Evolutionary conservation across 2,113 vertebrate genomes (phyloP).

Genomic region (Heteronetta atricapilla): DNA sequence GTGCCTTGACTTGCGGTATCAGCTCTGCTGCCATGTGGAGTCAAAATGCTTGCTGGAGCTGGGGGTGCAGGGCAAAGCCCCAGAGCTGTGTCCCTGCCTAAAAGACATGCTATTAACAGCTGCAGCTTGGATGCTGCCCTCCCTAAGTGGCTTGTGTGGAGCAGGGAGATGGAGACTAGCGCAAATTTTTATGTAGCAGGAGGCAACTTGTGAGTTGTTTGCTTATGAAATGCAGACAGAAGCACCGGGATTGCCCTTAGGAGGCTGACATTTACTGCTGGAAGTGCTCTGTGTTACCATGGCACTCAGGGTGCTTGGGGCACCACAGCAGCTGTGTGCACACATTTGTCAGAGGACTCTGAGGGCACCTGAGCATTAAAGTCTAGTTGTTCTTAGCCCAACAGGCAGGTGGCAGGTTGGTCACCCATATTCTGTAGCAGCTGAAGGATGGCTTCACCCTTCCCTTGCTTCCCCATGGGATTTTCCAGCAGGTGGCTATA

Average conservation of each 20-base stretch:
- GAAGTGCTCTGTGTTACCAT: background rate
- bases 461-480: background rate
- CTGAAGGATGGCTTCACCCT: background rate
- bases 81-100: background rate
- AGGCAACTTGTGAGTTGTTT: background rate
- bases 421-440: background rate
- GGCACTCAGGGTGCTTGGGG: background rate
- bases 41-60: background rate
- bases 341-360: background rate
- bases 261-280: conserved; percentile 41
- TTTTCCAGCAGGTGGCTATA: background rate
- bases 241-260: background rate
- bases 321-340: background rate
- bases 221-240: background rate
- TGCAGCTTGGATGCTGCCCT: background rate
- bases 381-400: background rate
- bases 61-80: background rate
- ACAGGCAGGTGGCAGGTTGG: background rate
- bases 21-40: background rate
- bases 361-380: background rate
- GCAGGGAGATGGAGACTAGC: background rate
- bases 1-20: background rate
- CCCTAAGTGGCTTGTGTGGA: background rate
- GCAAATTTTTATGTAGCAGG: background rate
- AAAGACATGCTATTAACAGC: background rate